A percentile compares a stretch with the other conserved stretches of the same genome.
phyloP scores from a whole-genome alignment of 2,888 invertebrate species.

The Drosophila stalkeri region DNA sequence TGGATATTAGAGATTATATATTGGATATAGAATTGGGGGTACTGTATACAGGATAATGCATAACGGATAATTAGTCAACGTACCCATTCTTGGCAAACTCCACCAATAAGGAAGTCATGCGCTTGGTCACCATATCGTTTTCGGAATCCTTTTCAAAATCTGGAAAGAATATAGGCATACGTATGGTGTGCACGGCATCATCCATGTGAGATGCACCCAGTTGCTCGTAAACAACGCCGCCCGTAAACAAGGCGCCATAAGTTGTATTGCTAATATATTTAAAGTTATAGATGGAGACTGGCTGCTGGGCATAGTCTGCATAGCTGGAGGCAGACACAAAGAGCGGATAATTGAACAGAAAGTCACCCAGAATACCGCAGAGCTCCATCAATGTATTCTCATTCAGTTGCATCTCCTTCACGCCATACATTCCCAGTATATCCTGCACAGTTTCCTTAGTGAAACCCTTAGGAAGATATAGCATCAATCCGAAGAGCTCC shows the following conservation, averaged over 20 bases:
- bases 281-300: conserved; percentile 85
- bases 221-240: conserved; percentile 35
- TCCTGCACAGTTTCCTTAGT: conserved; percentile 17
- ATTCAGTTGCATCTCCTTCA: conserved; percentile 50
- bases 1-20: too few species aligned
- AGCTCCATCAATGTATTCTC: conserved; percentile 60
- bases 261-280: conserved; percentile 83
- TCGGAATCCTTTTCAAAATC: conserved; percentile 73
- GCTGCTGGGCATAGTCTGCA: conserved; percentile 49
- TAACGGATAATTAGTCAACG: conserved; percentile 18
- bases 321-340: conserved; percentile 76
- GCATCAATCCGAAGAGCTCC: conserved; percentile 45
- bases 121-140: conserved; percentile 82
- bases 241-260: conserved; percentile 75
- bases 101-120: conserved; percentile 84
- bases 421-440: conserved; percentile 53
- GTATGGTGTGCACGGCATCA: conserved; percentile 86
- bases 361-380: conserved; percentile 84
- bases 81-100: conserved; percentile 86
- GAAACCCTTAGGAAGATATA: conserved; percentile 48
- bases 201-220: conserved; percentile 85
- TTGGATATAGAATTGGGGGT: too few species aligned
- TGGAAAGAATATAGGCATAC: conserved; percentile 82
- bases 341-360: conserved; percentile 84
- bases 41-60: not conserved